phyloP scores from a whole-genome alignment of 1,140 invertebrate species.

The Linepithema humile region DNA sequence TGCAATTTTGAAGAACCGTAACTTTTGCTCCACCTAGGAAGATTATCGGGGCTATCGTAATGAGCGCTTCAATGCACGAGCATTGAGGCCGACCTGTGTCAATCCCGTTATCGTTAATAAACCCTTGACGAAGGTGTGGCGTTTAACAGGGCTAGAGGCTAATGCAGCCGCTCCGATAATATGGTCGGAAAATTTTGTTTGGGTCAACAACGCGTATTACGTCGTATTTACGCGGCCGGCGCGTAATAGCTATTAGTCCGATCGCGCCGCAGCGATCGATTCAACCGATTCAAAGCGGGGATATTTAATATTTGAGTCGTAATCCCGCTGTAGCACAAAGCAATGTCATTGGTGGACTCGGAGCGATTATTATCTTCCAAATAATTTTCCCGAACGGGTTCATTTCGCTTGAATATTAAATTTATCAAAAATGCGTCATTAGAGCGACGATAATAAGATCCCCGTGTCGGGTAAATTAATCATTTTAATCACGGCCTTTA shows the following conservation, averaged over 20 bases:
- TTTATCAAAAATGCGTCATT: neutral
- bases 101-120: conserved; percentile 29
- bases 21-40: neutral
- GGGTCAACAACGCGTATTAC: conserved; percentile 49
- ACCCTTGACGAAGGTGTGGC: conserved; percentile 25
- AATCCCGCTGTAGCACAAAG: neutral
- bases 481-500: too few species aligned
- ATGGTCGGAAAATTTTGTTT: conserved; percentile 52
- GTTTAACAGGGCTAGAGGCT: conserved; percentile 29
- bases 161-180: conserved; percentile 20
- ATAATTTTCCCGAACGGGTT: neutral
- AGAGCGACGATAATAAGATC: neutral
- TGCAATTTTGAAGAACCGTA: neutral
- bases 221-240: conserved; percentile 31
- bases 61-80: neutral
- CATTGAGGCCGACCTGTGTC: neutral
- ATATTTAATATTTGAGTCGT: conserved; percentile 41
- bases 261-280: conserved; percentile 25
- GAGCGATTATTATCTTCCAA: neutral
- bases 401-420: neutral
- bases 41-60: neutral
- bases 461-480: too few species aligned
- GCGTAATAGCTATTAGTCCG: conserved; percentile 47
- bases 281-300: neutral
- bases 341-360: neutral